phyloP scores from a whole-genome alignment of 2,113 vertebrate genomes.

The Pimephales promelas region DNA sequence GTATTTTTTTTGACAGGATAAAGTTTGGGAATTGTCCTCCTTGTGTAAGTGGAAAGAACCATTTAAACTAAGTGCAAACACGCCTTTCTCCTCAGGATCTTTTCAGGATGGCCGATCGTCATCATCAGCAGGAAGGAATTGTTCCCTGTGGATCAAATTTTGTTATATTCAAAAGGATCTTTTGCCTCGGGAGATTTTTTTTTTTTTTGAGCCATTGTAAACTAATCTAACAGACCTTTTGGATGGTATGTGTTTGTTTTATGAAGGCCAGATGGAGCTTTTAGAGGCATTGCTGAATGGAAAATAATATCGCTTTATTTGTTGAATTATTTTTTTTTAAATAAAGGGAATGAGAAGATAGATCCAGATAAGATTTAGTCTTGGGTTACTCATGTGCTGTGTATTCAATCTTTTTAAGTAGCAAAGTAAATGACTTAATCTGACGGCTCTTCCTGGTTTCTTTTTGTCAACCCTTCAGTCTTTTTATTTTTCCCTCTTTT shows the following conservation, averaged over 20 bases:
- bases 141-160: slow-evolving; percentile 8
- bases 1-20: slow-evolving; percentile 15
- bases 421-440: not conserved
- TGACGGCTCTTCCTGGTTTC: not conserved
- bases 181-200: slow-evolving; percentile 18
- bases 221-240: not conserved
- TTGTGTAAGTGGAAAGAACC: not conserved
- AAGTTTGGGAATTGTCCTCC: slow-evolving; percentile 14
- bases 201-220: slow-evolving; percentile 15
- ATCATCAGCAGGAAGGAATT: not conserved
- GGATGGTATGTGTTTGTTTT: slow-evolving; percentile 13
- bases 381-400: slow-evolving; percentile 20
- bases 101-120: not conserved
- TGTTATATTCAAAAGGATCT: not conserved
- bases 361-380: slow-evolving; percentile 40
- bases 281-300: slow-evolving; percentile 41
- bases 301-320: slow-evolving; percentile 22
- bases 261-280: slow-evolving; percentile 27
- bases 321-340: not conserved
- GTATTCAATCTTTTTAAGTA: slow-evolving; percentile 2
- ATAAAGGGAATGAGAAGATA: not conserved
- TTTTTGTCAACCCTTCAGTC: slow-evolving; percentile 13
- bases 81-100: slow-evolving; percentile 6
- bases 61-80: slow-evolving; percentile 9
- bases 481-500: not conserved